Conservation (phyloP, 2,888 invertebrate species). For the Eupithecia subumbrata region DNA sequence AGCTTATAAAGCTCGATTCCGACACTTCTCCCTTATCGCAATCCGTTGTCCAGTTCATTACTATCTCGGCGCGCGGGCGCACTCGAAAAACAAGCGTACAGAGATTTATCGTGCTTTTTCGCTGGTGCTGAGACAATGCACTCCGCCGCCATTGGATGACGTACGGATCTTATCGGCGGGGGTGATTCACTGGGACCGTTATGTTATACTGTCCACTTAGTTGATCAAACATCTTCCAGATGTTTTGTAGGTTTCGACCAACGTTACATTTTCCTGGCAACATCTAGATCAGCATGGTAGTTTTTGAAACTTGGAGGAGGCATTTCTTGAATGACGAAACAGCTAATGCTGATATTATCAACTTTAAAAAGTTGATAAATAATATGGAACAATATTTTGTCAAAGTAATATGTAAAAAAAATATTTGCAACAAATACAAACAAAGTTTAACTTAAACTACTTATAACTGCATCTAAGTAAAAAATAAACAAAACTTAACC, state of each 20-base stretch:
- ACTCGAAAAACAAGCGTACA: slow-evolving; percentile 15
- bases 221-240: slow-evolving; percentile 5
- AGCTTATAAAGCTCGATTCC: not conserved
- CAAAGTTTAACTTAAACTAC: too few relatives aligned
- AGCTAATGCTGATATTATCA: too few relatives aligned
- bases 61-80: slow-evolving; percentile 9
- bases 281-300: not conserved
- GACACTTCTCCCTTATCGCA: not conserved
- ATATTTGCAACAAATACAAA: too few relatives aligned
- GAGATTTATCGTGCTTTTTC: slow-evolving; percentile 26
- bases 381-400: too few relatives aligned
- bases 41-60: slow-evolving; percentile 3
- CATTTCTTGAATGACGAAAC: too few relatives aligned
- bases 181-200: slow-evolving; percentile 29
- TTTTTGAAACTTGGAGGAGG: too few relatives aligned
- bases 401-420: too few relatives aligned
- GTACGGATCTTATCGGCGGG: slow-evolving; percentile 21
- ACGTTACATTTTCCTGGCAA: not conserved
- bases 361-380: too few relatives aligned
- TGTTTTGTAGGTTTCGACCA: not conserved
- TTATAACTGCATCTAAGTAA: too few relatives aligned
- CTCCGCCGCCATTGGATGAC: slow-evolving; percentile 24
- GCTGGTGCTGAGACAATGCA: slow-evolving; percentile 28
- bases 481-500: too few relatives aligned
- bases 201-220: slow-evolving; percentile 24